Evolutionary conservation across 92 coral and sea anemone genomes (phyloP).

Genomic region (Palythoa grandiflora): DNA sequence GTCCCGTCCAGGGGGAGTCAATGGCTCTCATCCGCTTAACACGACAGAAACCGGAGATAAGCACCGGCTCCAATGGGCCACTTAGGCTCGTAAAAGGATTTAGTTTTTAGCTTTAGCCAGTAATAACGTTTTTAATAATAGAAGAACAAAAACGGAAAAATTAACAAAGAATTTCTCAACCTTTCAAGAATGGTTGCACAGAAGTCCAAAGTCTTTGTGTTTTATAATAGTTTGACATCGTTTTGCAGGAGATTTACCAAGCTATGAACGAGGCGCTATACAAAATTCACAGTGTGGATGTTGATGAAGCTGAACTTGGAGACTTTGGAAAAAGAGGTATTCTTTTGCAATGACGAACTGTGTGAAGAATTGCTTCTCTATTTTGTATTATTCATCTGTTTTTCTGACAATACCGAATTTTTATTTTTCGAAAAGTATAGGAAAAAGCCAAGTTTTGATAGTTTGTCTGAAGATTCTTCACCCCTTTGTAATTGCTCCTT

Average conservation of each 20-base stretch:
- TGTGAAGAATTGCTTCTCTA: neutral
- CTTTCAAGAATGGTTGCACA: too few relatives aligned
- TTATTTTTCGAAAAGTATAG: neutral
- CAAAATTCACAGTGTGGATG: conserved; percentile 91
- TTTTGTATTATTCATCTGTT: neutral
- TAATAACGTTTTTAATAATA: too few relatives aligned
- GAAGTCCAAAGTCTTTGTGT: too few relatives aligned
- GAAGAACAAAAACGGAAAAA: too few relatives aligned
- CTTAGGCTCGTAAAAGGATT: too few relatives aligned
- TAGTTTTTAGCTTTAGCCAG: too few relatives aligned
- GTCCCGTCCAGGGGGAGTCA: too few relatives aligned
- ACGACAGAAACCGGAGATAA: too few relatives aligned
- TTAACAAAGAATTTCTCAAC: too few relatives aligned
- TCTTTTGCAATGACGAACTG: neutral
- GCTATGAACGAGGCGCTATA: conserved; percentile 91
- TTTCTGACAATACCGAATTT: neutral
- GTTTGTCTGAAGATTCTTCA: neutral
- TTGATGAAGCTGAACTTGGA: conserved; percentile 82
- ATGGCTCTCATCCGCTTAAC: too few relatives aligned
- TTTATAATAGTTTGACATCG: neutral
- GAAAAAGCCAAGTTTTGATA: too few relatives aligned
- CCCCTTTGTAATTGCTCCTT: neutral
- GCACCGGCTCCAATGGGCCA: too few relatives aligned
- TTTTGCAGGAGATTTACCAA: conserved; percentile 83
- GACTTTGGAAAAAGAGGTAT: conserved; percentile 94